Evolutionary conservation across 2,888 invertebrate genomes (phyloP), one percentile per base, ranked within the genome.

Genomic region (Diplazon laetatorius): DNA sequence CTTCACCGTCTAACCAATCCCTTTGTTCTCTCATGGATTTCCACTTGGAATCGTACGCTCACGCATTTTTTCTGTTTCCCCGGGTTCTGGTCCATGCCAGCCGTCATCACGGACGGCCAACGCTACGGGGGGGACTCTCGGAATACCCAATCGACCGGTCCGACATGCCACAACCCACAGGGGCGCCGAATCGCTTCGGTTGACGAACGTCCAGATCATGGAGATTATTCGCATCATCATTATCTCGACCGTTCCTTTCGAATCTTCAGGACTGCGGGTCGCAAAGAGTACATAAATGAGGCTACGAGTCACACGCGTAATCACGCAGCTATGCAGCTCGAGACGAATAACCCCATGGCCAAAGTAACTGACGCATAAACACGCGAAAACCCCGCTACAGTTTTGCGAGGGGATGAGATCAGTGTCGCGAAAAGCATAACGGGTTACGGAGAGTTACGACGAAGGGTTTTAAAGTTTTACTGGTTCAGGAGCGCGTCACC

Each of bases 381-480:
- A 76, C 79, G 83, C 75, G 82, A 87, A 83, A n/a, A n/a, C n/a
- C n/a, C 83, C 82, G 81, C 81, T 80, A 80, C 81, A 85, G 84
- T 87, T 85, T 82, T n/a, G n/a, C 82, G 70, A 80, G 80, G 81
- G 77, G 83, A 85, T 85, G 86, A 87, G 86, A 87, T 88, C 85
- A 84, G 84, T 82, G 83, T 85, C 83, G 84, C 82, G 83, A n/a
- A 80, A 84, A 85, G 83, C 83, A 86, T 86, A 86, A 87, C 86
- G 80, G 85, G 80, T 71, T 73, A n/a, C n/a, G n/a, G 76, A 48
- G 82, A 86, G 86, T 87, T 86, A 88, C 86, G 87, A 85, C 84
- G 80, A 82, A 84, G 87, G 87, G n/a, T n/a, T 86, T 86, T 86
- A 85, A 86, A 86, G 84, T 89, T 89, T 88, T 87, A 88, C 85